Percentiles rank a stretch among this genome's conserved stretches.
Conservation (phyloP, 2,113 vertebrate genomes). For the Perognathus longimembris region DNA sequence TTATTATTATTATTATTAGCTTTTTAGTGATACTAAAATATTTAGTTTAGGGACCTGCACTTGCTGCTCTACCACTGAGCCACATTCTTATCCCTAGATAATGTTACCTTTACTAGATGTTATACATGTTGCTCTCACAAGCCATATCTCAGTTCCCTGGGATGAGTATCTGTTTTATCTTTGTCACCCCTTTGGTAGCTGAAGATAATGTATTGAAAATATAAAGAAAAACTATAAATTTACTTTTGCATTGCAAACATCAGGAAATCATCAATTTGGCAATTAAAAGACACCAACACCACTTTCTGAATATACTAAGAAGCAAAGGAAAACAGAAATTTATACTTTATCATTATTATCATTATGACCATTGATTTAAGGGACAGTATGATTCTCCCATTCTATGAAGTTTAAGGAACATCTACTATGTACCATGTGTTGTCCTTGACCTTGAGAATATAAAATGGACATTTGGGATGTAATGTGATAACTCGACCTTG, state of each 20-base stretch:
- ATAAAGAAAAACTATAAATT: conserved; percentile 42
- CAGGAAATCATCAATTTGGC: neutral
- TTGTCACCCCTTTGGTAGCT: neutral
- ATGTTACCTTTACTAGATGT: neutral
- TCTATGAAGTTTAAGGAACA: conserved; percentile 1
- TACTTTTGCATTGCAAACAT: neutral
- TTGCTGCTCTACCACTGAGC: too few relatives aligned
- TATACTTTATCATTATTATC: conserved; percentile 3
- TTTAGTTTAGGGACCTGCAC: too few relatives aligned
- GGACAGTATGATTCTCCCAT: neutral
- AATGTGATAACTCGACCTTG: neutral
- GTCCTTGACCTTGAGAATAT: neutral
- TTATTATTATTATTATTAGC: too few relatives aligned
- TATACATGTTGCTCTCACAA: neutral
- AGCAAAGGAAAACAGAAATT: conserved; percentile 11
- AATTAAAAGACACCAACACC: conserved; percentile 19
- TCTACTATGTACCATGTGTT: neutral
- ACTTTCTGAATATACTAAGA: conserved; percentile 4
- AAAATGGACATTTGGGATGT: neutral
- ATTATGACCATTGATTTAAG: conserved; percentile 27
- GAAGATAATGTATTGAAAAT: neutral
- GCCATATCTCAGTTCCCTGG: neutral
- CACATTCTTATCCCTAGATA: neutral
- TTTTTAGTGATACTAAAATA: too few relatives aligned
- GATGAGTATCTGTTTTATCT: neutral